Evolutionary conservation across 2,113 vertebrate species (phyloP).

Genomic region (Phyllostomus discolor): DNA sequence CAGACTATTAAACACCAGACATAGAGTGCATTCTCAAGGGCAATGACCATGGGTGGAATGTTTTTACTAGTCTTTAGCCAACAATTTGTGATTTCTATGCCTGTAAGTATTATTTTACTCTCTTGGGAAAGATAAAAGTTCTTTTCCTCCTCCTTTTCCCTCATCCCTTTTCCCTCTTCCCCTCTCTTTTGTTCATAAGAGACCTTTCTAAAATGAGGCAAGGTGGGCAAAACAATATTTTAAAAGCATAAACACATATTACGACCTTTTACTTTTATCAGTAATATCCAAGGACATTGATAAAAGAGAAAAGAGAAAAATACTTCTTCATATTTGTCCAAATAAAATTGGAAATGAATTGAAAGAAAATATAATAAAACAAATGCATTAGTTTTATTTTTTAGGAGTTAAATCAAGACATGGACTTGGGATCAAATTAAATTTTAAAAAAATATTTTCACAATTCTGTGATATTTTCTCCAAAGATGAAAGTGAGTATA

Average conservation of each 20-base stretch:
- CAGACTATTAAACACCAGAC: background rate
- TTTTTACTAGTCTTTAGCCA: background rate
- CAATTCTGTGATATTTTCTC: background rate
- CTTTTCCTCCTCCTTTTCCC: background rate
- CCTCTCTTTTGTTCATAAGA: background rate
- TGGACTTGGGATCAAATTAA: background rate
- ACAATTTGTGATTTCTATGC: background rate
- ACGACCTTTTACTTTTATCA: background rate
- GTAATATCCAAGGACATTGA: background rate
- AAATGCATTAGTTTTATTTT: background rate
- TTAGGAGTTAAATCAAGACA: background rate
- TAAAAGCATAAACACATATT: background rate
- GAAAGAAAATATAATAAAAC: background rate
- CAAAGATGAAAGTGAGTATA: background rate
- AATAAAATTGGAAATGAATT: background rate
- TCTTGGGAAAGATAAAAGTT: background rate
- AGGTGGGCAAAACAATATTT: background rate
- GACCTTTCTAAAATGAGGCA: background rate
- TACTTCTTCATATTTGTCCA: background rate
- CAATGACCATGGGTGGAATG: background rate
- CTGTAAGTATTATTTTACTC: background rate
- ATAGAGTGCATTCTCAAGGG: background rate
- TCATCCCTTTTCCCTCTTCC: background rate
- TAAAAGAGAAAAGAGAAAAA: background rate
- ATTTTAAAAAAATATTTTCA: slow-evolving; percentile 20